Evolutionary conservation across 2,113 vertebrate species (phyloP), one percentile per base, ranked within the genome.

Genomic region (Hypomesus transpacificus): DNA sequence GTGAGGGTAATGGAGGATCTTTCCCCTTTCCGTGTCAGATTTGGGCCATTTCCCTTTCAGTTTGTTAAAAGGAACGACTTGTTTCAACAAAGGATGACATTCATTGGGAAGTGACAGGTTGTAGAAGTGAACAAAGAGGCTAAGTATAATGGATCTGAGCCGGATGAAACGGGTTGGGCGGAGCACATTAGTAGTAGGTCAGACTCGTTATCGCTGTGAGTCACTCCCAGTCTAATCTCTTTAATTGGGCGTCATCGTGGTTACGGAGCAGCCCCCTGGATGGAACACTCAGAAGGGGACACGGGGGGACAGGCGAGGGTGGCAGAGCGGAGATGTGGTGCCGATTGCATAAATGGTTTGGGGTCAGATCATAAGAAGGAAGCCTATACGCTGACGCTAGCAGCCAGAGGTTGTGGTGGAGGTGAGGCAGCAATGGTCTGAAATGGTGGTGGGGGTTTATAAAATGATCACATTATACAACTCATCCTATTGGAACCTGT

Each of bases 111-210:
- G 81, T 82, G 84, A 85, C 56, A 20, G 81, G 79, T 79, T 66
- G 7, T 22, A 52, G 69, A 63, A 69, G n/a, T 73, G 77, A 76
- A 83, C 83, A 80, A 80, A 81, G 77, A 81, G 72, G 70, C 77
- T 74, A 63, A 80, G 80, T 81, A 85, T 87, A 90, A 86, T 86
- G 82, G 79, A 82, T 80, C 75, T 79, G 80, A 87, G 87, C 86
- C 85, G 81, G 84, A 89, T 87, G 87, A 86, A 90, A 89, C 84
- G 80, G 82, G 80, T 75, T 84, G 82, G 83, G 81, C 75, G 84
- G 80, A 83, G 84, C 83, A 79, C 80, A 87, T 88, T 88, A 89
- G 82, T 85, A 69, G 77, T 84, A 82, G 88, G 87, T 91, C 88
- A 88, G 73, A 80, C 78, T 81, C 82, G 80, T 83, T 84, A 89